phyloP scores from a whole-genome alignment of 2,113 vertebrate genomes.

The Anoura caudifer region DNA sequence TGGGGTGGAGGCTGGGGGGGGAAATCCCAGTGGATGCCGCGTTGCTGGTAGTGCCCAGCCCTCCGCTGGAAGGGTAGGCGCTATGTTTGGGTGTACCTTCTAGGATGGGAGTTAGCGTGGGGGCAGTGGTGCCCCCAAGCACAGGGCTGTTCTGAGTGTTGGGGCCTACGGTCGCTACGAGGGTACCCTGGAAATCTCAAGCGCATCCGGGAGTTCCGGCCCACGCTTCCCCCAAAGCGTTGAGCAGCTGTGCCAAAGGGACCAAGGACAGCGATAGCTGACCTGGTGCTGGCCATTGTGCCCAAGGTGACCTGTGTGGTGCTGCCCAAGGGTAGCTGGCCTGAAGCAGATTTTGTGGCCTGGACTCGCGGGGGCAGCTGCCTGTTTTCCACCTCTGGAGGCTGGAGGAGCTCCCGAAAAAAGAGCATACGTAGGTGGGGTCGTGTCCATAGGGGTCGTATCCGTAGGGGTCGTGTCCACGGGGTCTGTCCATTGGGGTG shows the following conservation, averaged over 20 bases:
- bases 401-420: too few relatives aligned
- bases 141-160: conserved; percentile 76
- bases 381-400: conserved; percentile 48
- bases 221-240: conserved; percentile 42
- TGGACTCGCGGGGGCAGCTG: fast-evolving
- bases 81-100: fast-evolving
- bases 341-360: neutral
- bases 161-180: conserved; percentile 53
- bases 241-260: conserved; percentile 39
- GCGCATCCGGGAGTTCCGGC: conserved; percentile 19
- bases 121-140: conserved; percentile 82
- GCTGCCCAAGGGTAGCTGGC: conserved; percentile 73
- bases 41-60: neutral
- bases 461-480: conserved; percentile 37
- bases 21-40: too few relatives aligned
- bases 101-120: conserved; percentile 80
- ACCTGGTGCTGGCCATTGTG: conserved; percentile 72
- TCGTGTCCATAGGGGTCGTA: neutral
- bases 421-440: too few relatives aligned
- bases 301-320: conserved; percentile 80
- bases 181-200: fast-evolving
- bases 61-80: too few relatives aligned
- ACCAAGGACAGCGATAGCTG: fast-evolving
- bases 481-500: neutral
- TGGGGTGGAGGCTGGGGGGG: too few relatives aligned